Evolutionary conservation across 2,797 vertebrate species (phyloP).

Genomic region (Chrysocyon brachyurus): DNA sequence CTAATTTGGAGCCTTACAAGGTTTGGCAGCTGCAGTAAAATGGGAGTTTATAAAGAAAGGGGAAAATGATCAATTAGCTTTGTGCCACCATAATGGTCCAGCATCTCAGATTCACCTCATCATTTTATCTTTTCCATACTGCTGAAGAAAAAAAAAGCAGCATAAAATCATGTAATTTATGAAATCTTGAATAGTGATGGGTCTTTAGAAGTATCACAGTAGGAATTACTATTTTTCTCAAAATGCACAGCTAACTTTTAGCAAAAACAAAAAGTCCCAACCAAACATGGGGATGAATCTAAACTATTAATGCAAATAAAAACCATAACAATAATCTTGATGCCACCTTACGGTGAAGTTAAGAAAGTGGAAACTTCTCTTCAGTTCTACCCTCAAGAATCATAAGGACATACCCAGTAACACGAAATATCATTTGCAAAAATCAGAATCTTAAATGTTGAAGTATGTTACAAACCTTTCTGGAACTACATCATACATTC

Average conservation of each 20-base stretch:
- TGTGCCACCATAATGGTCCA: constrained; percentile 61
- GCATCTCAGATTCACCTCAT: constrained; percentile 72
- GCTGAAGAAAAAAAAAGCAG: not conserved
- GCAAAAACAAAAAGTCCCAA: not conserved
- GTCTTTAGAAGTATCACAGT: not conserved
- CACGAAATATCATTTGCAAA: not conserved
- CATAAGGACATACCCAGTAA: not conserved
- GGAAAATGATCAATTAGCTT: constrained; percentile 47
- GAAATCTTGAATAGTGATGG: not conserved
- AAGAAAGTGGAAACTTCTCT: not conserved
- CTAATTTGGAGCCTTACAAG: constrained; percentile 9
- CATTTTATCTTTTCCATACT: not conserved
- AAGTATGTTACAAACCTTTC: not conserved
- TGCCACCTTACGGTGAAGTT: not conserved
- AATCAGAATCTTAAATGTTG: not conserved
- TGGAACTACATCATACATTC: not conserved
- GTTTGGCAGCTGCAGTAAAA: constrained; percentile 16
- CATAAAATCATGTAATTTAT: not conserved
- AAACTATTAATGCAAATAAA: constrained; percentile 8
- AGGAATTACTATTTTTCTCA: constrained; percentile 24
- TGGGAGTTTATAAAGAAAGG: constrained; percentile 56
- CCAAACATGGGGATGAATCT: not conserved
- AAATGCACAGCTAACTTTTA: constrained; percentile 13
- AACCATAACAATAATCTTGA: not conserved
- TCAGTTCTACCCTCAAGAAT: not conserved